Evolutionary conservation across 1,140 invertebrate species (phyloP), one percentile per base, ranked within the genome.

Genomic region (Spodoptera litura): DNA sequence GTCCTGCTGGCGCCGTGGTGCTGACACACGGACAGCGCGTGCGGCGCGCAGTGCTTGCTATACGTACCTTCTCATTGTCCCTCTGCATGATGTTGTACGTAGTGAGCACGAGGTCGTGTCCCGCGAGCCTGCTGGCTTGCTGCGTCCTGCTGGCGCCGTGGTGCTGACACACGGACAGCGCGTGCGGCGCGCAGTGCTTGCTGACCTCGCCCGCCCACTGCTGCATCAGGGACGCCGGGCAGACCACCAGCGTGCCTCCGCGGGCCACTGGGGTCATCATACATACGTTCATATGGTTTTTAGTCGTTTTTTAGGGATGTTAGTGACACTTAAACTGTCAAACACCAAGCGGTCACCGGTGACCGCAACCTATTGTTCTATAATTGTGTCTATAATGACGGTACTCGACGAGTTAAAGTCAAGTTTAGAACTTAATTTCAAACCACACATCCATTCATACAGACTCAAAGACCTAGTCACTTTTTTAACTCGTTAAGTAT

Each of bases 121-220:
- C 92, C 0, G 96, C 96, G 25, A 97, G 89, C 72, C 95, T 95
- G 87, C 96, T 0, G 96, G 88, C 87, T 9, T 96, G 96, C 3
- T 88, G 93, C 82, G 97, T 96, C 49, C 98, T 95, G 79, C 97
- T 97, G 2, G 95, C 94, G 0, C 98, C 98, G 94, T 99, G 98
- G 95, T 98, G 98, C 13, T 98, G 83, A 76, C 96, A 89, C 11
- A 97, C 96, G 13, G 95, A 95, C 1, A 99, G 88, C 0, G 95
- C 83, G 77, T 96, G 95, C 20, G 94, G 90, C 61, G 95, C 95
- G 55, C 97, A 96, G 83, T 97, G 96, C 4, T 94, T 96, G 3
- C 94, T 86, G 25, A 99, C 96, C 95, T 99, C 99, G 15, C 93
- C 95, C 77, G 97, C 96, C 99, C 99, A 99, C 89, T 99, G 99